phyloP scores from a whole-genome alignment of 2,797 vertebrate genomes.

The Spinus pinus region DNA sequence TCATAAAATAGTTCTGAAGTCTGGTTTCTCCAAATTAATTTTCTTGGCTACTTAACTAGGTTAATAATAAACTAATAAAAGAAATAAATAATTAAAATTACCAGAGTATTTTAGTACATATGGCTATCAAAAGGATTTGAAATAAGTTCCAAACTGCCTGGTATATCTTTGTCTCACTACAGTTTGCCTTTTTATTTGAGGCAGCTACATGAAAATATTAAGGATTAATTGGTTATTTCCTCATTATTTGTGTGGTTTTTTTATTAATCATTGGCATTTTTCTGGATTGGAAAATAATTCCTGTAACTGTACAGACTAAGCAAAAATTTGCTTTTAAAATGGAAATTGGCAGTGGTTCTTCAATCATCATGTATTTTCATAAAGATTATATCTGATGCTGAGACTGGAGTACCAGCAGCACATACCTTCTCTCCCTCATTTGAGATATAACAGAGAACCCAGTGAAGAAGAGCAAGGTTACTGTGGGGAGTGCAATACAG shows the following conservation, averaged over 20 bases:
- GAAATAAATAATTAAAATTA: neutral
- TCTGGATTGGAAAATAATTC: neutral
- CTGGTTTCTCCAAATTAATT: neutral
- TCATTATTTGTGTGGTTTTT: neutral
- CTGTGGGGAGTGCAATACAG: neutral
- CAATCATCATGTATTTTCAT: neutral
- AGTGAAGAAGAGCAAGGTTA: neutral
- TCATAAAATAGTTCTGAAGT: neutral
- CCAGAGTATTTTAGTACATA: neutral
- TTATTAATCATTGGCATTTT: neutral
- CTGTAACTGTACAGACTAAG: neutral
- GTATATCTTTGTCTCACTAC: neutral
- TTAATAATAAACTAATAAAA: neutral
- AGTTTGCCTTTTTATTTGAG: neutral
- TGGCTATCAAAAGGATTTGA: neutral
- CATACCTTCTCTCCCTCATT: fast-evolving
- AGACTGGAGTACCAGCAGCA: neutral
- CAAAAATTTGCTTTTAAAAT: neutral
- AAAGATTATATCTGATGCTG: neutral
- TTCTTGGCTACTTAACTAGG: neutral
- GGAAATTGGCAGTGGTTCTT: neutral
- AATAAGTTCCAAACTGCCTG: neutral
- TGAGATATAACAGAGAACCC: neutral
- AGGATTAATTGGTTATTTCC: neutral
- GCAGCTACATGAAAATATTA: neutral